phyloP scores from a whole-genome alignment of 2,113 vertebrate species.

The Oenanthe melanoleuca region DNA sequence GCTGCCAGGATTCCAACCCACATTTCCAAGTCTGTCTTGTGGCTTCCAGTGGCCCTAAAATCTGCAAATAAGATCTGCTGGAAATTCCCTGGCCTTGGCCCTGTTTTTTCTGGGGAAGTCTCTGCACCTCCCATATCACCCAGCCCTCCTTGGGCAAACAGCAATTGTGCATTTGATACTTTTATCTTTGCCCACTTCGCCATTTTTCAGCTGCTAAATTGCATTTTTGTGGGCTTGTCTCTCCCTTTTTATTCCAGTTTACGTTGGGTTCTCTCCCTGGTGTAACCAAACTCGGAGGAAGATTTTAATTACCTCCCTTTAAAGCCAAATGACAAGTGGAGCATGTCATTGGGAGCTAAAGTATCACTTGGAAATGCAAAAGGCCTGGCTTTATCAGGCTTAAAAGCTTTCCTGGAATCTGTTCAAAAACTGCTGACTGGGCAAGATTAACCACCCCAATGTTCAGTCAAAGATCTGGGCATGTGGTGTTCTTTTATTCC shows the following conservation, averaged over 20 bases:
- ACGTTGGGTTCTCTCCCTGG: not conserved
- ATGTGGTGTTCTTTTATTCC: slow-evolving; percentile 73
- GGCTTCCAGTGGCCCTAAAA: slow-evolving; percentile 24
- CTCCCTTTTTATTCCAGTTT: slow-evolving; percentile 1
- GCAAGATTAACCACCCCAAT: slow-evolving; percentile 82
- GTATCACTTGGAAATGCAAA: slow-evolving; percentile 70
- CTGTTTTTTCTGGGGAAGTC: not conserved
- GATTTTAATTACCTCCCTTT: slow-evolving; percentile 70
- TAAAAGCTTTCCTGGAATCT: slow-evolving; percentile 92
- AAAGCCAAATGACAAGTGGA: slow-evolving; percentile 63
- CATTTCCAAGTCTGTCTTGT: not conserved
- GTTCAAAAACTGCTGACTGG: slow-evolving; percentile 87
- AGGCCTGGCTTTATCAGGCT: slow-evolving; percentile 78
- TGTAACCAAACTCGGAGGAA: slow-evolving; percentile 57
- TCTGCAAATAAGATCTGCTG: not conserved
- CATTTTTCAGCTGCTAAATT: slow-evolving; percentile 22
- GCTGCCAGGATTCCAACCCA: not conserved
- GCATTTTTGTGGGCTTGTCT: slow-evolving; percentile 46
- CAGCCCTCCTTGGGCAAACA: slow-evolving; percentile 31
- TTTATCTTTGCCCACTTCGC: slow-evolving; percentile 10
- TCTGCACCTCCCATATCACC: not conserved
- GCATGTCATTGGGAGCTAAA: slow-evolving; percentile 69
- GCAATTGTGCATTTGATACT: not conserved
- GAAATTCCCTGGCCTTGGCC: slow-evolving; percentile 39
- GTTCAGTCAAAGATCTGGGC: slow-evolving; percentile 76